Evolutionary conservation across 2,888 invertebrate species (phyloP), one percentile per base, ranked within the genome.

Genomic region (Psococerastis gibbosa): DNA sequence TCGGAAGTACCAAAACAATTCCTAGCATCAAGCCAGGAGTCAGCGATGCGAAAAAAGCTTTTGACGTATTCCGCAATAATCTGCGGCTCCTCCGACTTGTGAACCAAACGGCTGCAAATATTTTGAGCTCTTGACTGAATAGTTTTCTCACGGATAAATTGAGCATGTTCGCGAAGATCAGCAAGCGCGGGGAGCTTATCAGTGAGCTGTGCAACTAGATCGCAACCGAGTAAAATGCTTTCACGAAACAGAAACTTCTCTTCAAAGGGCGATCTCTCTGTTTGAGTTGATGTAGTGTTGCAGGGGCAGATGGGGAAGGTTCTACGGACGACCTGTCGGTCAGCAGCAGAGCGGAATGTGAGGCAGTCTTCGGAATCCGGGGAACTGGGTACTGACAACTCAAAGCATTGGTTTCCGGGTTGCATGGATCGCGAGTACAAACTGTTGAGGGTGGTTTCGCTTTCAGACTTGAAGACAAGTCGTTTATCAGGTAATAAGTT

Each of bases 171-270:
- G 4, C 9, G 5, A 5, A 38, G n/a, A 18, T 38, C 38, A 5
- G 38, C 17, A 20, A 38, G 6, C 20, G 22, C n/a, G 20, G 38
- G 38, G 4, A 18, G 20, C 20, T 20, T 15, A 5, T 17, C n/a
- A 5, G 38, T 20, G n/a, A 17, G 22, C 20, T 38, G n/a, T 4
- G 20, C 20, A n/a, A 38, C 22, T 15, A 20, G 20, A 11, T 38
- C 38, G 38, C 38, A 38, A 5, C 38, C 38, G 18, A 38, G 22
- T 5, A 38, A 20, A 20, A 38, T 38, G 8, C 20, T 38, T 20
- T 38, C 38, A n/a, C 38, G 38, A 22, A 38, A 38, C 6, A 38
- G 18, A 11, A 38, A 38, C 22, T 38, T 38, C 11, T 38, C 38
- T 11, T 38, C 38, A 22, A 38, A 22, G 3, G 38, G 38, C 15